A percentile compares a stretch with the other conserved stretches of the same genome.
Conservation (phyloP, 2,113 vertebrate species). For the Bos taurus region ARS-UCD2.0 NC_037340.1:3738001-3738500, state of each 20-base stretch:
- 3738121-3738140: neutral
- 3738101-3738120: neutral
- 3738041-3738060: neutral
- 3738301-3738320: neutral
- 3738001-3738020: neutral
- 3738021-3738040: neutral
- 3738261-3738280: neutral
- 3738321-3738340: neutral
- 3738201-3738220: fast-evolving
- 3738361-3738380: neutral
- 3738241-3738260: neutral
- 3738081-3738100: neutral
- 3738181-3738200: neutral
- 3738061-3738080: neutral
- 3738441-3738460: neutral
- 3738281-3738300: neutral
- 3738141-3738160: neutral
- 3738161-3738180: neutral
- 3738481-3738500: neutral
- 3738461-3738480: neutral
- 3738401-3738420: fast-evolving
- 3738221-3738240: neutral
- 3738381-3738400: neutral
- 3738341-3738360: neutral
- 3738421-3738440: neutral